phyloP scores from a whole-genome alignment of 1,140 invertebrate genomes.

The Drosophila melanica region DNA sequence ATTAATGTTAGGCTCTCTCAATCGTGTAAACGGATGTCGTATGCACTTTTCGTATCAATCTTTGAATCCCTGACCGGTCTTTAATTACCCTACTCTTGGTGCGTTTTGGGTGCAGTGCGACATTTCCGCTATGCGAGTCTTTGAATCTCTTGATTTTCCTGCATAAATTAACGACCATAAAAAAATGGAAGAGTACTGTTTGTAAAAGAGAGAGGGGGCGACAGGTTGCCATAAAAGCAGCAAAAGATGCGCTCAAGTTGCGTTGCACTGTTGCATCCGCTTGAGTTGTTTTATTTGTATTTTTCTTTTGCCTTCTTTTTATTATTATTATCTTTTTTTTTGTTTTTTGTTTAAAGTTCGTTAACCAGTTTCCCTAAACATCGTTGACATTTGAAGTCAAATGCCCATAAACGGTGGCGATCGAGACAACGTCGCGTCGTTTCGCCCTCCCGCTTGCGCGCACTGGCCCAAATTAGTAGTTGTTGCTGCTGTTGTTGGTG shows the following conservation, averaged over 20 bases:
- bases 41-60: no score
- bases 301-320: slow-evolving; percentile 2
- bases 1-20: background rate
- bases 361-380: slow-evolving; percentile 73
- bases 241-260: slow-evolving; percentile 76
- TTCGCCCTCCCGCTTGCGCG: slow-evolving; percentile 20
- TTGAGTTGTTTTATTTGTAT: slow-evolving; percentile 42
- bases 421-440: slow-evolving; percentile 39
- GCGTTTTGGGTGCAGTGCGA: slow-evolving; percentile 30
- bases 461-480: slow-evolving; percentile 75
- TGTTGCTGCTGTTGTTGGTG: slow-evolving; percentile 43
- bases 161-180: slow-evolving; percentile 32
- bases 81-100: slow-evolving; percentile 23
- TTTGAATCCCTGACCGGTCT: slow-evolving; percentile 10
- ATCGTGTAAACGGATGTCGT: background rate
- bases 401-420: slow-evolving; percentile 74
- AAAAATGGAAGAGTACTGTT: background rate
- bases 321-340: slow-evolving; percentile 13
- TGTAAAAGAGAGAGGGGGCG: slow-evolving; percentile 11
- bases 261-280: slow-evolving; percentile 66
- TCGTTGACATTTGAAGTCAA: slow-evolving; percentile 80
- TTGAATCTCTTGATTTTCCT: slow-evolving; percentile 25
- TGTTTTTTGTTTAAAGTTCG: slow-evolving; percentile 53
- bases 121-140: slow-evolving; percentile 38
- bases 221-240: slow-evolving; percentile 44